Percentiles rank a stretch among this genome's conserved stretches.
These are phyloP conservation scores for Tangara arthus DNA, from an alignment of 2,797 vertebrate species.

Conservation along the genomic window DNA sequence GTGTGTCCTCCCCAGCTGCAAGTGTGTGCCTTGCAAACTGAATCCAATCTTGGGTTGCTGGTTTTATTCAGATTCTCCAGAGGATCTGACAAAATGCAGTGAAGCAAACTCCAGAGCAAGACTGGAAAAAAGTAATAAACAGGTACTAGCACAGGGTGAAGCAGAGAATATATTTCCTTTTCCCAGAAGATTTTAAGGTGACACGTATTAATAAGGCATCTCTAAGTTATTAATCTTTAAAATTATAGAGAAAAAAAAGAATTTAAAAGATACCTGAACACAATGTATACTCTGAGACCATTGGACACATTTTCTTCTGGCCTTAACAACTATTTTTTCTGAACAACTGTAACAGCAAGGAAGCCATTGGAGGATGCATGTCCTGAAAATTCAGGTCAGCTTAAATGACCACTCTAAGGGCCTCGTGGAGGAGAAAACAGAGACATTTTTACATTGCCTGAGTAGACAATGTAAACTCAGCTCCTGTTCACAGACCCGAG, in stretches of 20 bases:
- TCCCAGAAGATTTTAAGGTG: neutral
- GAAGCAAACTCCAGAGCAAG: neutral
- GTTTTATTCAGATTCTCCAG: neutral
- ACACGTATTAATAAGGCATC: neutral
- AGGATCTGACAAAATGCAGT: neutral
- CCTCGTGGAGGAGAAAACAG: neutral
- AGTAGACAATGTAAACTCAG: neutral
- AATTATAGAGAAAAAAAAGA: neutral
- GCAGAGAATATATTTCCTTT: neutral
- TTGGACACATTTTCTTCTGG: neutral
- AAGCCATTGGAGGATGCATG: neutral
- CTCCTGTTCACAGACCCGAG: neutral
- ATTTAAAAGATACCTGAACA: neutral
- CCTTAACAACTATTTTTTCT: neutral
- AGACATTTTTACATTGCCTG: neutral
- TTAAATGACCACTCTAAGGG: neutral
- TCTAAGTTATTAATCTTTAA: neutral
- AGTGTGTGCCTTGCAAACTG: neutral
- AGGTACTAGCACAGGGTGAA: neutral
- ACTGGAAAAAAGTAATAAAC: neutral
- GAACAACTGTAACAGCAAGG: neutral
- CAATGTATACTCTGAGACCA: neutral
- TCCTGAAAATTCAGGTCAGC: neutral
- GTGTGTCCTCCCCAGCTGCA: neutral
- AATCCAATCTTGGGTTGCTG: neutral